A percentile compares a stretch with the other conserved stretches of the same genome.
Evolutionary conservation across 2,888 invertebrate species (phyloP).

Genomic region (Ophioninae sp.): DNA sequence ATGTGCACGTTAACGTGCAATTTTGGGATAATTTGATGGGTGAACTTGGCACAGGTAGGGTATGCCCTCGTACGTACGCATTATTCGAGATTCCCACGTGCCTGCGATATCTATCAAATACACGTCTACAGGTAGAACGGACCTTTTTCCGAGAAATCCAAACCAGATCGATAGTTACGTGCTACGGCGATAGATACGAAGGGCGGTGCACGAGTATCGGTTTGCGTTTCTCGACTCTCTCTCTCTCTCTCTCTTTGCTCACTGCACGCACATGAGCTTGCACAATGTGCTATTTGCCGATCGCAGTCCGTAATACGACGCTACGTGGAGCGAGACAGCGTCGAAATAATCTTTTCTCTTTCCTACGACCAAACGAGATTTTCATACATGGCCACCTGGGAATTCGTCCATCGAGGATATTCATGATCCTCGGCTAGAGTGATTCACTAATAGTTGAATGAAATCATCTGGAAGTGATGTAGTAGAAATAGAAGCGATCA

Average conservation of each 20-base stretch:
- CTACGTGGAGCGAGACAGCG: not conserved
- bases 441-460: no score
- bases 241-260: not conserved
- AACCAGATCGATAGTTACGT: conserved; percentile 47
- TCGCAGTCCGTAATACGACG: not conserved
- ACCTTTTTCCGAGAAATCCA: conserved; percentile 50
- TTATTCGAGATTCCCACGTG: conserved; percentile 44
- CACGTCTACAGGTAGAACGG: conserved; percentile 3
- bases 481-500: no score
- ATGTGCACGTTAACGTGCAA: not conserved
- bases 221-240: conserved; percentile 34
- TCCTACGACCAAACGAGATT: not conserved
- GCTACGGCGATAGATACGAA: conserved; percentile 33
- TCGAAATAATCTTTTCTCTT: not conserved
- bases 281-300: conserved; percentile 5
- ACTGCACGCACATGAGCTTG: conserved; percentile 28
- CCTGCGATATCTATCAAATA: conserved; percentile 7
- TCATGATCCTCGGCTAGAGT: not conserved
- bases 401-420: not conserved
- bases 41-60: not conserved
- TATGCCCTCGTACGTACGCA: not conserved
- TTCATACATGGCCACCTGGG: not conserved
- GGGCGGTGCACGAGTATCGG: conserved; percentile 39
- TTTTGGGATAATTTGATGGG: conserved; percentile 15
- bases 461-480: no score